Evolutionary conservation across 2,113 vertebrate species (phyloP).

Genomic region (Halichoerus grypus): DNA sequence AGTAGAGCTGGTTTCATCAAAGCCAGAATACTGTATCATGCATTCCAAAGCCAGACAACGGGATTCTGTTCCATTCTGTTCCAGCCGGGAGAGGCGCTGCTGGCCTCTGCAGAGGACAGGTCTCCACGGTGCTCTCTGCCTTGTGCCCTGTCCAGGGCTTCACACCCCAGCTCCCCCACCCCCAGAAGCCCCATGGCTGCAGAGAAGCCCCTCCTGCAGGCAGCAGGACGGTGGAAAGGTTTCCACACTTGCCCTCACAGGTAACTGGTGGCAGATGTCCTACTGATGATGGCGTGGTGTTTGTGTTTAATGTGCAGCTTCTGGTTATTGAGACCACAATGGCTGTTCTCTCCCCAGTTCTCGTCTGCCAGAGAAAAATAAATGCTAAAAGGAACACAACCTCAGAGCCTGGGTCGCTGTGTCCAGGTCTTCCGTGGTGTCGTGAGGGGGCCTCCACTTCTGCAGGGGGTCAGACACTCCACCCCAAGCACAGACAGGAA

Average conservation of each 20-base stretch:
- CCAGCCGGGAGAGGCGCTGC: neutral
- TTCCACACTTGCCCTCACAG: neutral
- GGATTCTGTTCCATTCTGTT: neutral
- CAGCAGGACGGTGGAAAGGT: neutral
- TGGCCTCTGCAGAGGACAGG: no score
- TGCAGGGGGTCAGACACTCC: neutral
- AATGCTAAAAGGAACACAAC: neutral
- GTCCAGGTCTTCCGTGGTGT: neutral
- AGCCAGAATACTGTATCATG: neutral
- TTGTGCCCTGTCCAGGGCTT: neutral
- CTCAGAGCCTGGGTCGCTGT: neutral
- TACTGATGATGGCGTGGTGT: neutral
- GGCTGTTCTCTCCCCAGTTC: neutral
- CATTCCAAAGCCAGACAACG: neutral
- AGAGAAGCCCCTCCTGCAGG: neutral
- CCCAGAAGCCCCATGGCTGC: no score
- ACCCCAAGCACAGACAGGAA: neutral
- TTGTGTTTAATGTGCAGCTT: neutral
- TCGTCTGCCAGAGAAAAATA: neutral
- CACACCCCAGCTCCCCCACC: neutral
- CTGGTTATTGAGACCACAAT: neutral
- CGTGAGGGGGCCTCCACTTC: neutral
- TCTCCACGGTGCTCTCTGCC: neutral
- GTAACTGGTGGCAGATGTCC: neutral
- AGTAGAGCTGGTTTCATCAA: neutral